phyloP scores from a whole-genome alignment of 2,888 invertebrate genomes.

The Margaritifera margaritifera region DNA sequence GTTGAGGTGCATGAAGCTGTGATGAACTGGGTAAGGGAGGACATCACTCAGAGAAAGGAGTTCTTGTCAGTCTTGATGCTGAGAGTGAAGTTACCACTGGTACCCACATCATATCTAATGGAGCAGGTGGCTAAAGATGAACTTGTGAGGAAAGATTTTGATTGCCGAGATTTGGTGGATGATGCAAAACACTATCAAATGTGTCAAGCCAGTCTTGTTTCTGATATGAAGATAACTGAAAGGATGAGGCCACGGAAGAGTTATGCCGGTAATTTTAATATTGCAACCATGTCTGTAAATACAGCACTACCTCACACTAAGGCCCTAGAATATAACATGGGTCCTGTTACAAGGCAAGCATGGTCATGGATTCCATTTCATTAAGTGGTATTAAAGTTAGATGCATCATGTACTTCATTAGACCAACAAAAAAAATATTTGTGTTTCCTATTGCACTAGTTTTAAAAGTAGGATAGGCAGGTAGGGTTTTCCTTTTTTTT shows the following conservation, averaged over 20 bases:
- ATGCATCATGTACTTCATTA: too few relatives aligned
- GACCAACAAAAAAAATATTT: too few relatives aligned
- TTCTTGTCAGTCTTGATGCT: slow-evolving; percentile 64
- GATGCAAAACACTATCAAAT: slow-evolving; percentile 73
- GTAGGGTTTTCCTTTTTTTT: too few relatives aligned
- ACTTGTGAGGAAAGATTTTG: slow-evolving; percentile 62
- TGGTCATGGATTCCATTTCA: too few relatives aligned
- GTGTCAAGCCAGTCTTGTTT: slow-evolving; percentile 66
- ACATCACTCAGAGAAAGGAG: slow-evolving; percentile 58
- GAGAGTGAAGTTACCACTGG: slow-evolving; percentile 70
- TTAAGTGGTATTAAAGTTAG: too few relatives aligned
- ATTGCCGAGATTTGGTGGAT: slow-evolving; percentile 73
- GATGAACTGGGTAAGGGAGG: slow-evolving; percentile 72
- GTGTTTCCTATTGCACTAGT: too few relatives aligned
- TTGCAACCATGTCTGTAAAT: not conserved
- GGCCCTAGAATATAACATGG: too few relatives aligned
- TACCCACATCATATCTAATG: slow-evolving; percentile 70
- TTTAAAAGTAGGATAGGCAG: too few relatives aligned
- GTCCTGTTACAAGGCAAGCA: too few relatives aligned
- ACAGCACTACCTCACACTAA: too few relatives aligned
- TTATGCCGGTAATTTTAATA: slow-evolving; percentile 69
- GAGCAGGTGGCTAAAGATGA: slow-evolving; percentile 68
- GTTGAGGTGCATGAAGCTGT: slow-evolving; percentile 72
- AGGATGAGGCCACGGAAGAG: slow-evolving; percentile 72
- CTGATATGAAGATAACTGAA: slow-evolving; percentile 60